Evolutionary conservation across 2,888 invertebrate species (phyloP), one percentile per base, ranked within the genome.

Genomic region (Micoletzkya japonica): DNA sequence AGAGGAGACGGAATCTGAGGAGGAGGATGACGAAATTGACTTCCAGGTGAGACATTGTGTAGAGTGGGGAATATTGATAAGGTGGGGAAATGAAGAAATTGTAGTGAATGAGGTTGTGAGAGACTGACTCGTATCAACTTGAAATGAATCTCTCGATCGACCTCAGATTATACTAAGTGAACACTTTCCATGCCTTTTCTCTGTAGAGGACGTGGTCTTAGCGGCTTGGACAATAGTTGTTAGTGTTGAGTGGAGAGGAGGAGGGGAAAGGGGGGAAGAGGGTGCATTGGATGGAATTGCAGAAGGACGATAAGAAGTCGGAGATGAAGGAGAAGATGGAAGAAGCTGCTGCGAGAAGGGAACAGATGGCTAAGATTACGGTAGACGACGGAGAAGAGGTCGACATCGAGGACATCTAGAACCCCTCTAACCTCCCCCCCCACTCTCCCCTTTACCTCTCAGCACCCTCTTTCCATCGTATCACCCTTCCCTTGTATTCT

Each of bases 1-100:
- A 86, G 97, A 97, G 72, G 95, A 95, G 86, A 95, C 95, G 87
- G 94, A 81, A 44, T 86, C 86, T 20, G 92, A 92, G 76, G 91
- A 91, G 32, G 91, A 90, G 34, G 90, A 91, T 28, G 77, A 75
- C 70, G 91, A 91, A 72, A 92, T 91, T 76, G 91, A 91, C 58
- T 89, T 80, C 68, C 76, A 74, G 60, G 78, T 80, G 70, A 56
- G 70, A 58, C 30, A 44, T 6, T 20, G n/a, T n/a, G n/a, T n/a
- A n/a, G n/a, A n/a, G n/a, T n/a, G n/a, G n/a, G n/a, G n/a, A n/a
- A n/a, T n/a, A n/a, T n/a, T n/a, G n/a, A n/a, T n/a, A n/a, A n/a
- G 54, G 32, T 17, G 44, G 20, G 10, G 44, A 20, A 20, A 44
- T 14, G 44, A 20, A 20, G 44, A 44, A 14, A 44, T 20, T 44